Base-by-base conservation (phyloP, 2,113 vertebrate genomes). In the Henicopernis longicauda region DNA sequence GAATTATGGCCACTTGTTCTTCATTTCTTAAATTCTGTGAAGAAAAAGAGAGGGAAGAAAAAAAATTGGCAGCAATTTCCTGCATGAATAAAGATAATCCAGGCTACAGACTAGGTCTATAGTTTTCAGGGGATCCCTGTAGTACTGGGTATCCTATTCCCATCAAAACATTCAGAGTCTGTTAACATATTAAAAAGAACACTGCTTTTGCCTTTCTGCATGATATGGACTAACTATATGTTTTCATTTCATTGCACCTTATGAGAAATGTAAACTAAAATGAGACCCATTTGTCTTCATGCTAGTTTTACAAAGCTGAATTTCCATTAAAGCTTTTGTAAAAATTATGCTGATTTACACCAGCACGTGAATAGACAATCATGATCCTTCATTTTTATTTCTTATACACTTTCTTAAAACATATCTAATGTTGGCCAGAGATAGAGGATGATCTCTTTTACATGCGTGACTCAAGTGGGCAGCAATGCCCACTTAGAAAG, bases 1-100 rank as follows among this genome's bases (percentile, higher is more conserved):
- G 99, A 96, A 99, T 99, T 87, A 99, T 99, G 82, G 99, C 99
- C 91, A 99, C 99, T 97, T 99, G 99, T 73, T 99, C 99, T 97
- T 99, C 99, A 85, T 99, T 99, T 95, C 99, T 99, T 97, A 99
- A 98, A 95, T 99, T 99, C 99, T 99, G 91, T 47, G 81, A 49
- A 95, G 57, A 93, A 54, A 73, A 80, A 65, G 63, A 95, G 25
- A 77, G 16, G 13, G 44, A 84, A 87, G 22, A 42, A 65, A 73
- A 73, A 92, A 82, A 79, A 90, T 6, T 61, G 16, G 44, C 22
- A 93, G 38, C 50, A 69, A 13, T 38, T 95, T 90, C 42, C 70
- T 55, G 32, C 47, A 55, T 14, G 12, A 82, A 83, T 52, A 69
- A 61, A 83, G 44, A 76, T 32, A 84, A 69, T 31, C 32, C 42